phyloP scores from a whole-genome alignment of 2,888 invertebrate genomes.

The Machimus atricapillus region DNA sequence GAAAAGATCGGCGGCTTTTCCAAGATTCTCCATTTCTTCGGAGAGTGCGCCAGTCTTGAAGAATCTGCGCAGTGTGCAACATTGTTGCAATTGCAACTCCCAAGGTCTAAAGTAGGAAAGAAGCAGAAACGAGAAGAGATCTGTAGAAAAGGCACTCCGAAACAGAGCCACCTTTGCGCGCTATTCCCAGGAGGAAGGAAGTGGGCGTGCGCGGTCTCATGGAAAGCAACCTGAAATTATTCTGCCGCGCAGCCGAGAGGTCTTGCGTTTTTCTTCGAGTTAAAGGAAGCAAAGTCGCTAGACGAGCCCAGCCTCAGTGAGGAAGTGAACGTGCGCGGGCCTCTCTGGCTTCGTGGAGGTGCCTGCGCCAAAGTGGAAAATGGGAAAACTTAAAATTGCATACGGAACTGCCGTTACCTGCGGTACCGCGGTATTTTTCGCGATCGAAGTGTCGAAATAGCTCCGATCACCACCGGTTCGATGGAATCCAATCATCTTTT shows the following conservation, averaged over 20 bases:
- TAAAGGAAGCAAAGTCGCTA: neutral
- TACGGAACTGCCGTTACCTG: neutral
- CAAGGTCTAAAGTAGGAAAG: neutral
- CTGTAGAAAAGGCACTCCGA: neutral
- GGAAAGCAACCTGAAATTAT: neutral
- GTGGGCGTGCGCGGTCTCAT: slow-evolving; percentile 10
- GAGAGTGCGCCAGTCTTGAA: neutral
- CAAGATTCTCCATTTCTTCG: neutral
- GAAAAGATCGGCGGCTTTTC: neutral
- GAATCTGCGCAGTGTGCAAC: neutral
- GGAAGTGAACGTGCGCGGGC: neutral
- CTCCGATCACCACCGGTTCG: neutral
- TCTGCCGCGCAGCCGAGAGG: neutral
- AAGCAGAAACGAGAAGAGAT: neutral
- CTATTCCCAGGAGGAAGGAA: slow-evolving; percentile 16
- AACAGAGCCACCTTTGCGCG: neutral
- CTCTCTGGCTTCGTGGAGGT: neutral
- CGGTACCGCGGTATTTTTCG: neutral
- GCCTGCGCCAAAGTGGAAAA: neutral
- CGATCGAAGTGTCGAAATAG: slow-evolving; percentile 3
- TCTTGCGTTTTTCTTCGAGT: neutral
- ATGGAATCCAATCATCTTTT: slow-evolving; percentile 25
- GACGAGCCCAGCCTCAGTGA: neutral
- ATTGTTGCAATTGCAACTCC: neutral
- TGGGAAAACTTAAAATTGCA: neutral